phyloP scores from a whole-genome alignment of 1,140 invertebrate species.

The Heterodera carotae region DNA sequence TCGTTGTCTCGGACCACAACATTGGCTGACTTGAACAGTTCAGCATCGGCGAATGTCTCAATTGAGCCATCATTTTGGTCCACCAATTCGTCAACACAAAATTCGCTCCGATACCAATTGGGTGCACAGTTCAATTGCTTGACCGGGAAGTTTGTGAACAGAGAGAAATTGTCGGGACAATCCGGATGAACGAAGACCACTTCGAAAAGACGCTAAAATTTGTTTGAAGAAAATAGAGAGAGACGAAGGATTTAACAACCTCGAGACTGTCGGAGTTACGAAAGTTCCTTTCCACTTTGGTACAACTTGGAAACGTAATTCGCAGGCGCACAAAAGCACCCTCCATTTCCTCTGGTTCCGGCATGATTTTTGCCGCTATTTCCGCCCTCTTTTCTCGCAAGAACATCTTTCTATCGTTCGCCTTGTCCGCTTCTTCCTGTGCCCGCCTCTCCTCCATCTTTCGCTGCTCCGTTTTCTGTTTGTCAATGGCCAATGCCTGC shows the following conservation, averaged over 20 bases:
- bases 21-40: constrained; percentile 10
- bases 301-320: constrained; percentile 5
- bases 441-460: constrained; percentile 4
- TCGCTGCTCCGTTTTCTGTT: constrained; percentile 17
- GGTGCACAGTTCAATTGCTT: constrained; percentile 6
- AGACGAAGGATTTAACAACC: too few relatives aligned
- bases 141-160: constrained; percentile 16
- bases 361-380: not conserved
- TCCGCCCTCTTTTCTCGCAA: constrained; percentile 1
- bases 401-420: not conserved
- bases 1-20: constrained; percentile 24
- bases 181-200: constrained; percentile 15
- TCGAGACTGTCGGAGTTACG: constrained; percentile 23
- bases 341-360: not conserved
- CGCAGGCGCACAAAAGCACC: constrained; percentile 2
- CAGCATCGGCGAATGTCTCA: constrained; percentile 19
- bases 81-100: not conserved
- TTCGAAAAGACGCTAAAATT: constrained; percentile 21
- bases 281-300: not conserved
- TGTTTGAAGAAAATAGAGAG: too few relatives aligned
- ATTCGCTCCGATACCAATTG: constrained; percentile 23
- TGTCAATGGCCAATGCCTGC: constrained; percentile 17
- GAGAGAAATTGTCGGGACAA: constrained; percentile 26
- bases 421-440: not conserved
- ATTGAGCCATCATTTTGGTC: not conserved